These are phyloP conservation scores for Oophaga pumilio DNA, from an alignment of 2,113 vertebrate genomes.

Conservation along the genomic window DNA sequence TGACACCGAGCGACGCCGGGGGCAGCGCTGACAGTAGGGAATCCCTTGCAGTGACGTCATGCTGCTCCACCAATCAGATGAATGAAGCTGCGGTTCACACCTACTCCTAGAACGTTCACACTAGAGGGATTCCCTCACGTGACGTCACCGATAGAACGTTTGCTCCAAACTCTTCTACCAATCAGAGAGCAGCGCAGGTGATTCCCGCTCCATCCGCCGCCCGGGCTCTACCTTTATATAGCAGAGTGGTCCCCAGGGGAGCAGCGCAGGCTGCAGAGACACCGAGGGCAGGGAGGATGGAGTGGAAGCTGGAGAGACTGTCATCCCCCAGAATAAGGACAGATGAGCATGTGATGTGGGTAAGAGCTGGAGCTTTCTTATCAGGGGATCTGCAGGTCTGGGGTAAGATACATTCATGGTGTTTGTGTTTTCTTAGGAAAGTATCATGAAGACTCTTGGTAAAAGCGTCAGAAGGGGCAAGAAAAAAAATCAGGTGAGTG, in stretches of 20 bases:
- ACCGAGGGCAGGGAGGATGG: not conserved
- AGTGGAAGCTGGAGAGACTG: slow-evolving; percentile 37
- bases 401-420: not conserved
- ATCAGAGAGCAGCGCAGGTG: slow-evolving; percentile 60
- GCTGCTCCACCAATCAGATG: not conserved
- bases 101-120: not conserved
- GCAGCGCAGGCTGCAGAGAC: not conserved
- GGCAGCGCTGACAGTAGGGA: not conserved
- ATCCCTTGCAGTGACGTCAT: slow-evolving; percentile 28
- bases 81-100: slow-evolving; percentile 4
- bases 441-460: slow-evolving; percentile 49
- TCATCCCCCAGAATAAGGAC: slow-evolving; percentile 48
- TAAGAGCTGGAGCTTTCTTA: not conserved
- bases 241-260: slow-evolving; percentile 31
- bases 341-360: slow-evolving; percentile 58
- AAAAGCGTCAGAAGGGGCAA: slow-evolving; percentile 26
- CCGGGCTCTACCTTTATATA: slow-evolving; percentile 70
- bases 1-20: not conserved
- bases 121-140: slow-evolving; percentile 57
- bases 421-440: slow-evolving; percentile 8
- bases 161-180: slow-evolving; percentile 61
- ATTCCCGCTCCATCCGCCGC: slow-evolving; percentile 80
- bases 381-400: not conserved
- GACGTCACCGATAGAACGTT: slow-evolving; percentile 54
- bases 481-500: slow-evolving; percentile 23